These are phyloP conservation scores for Oncorhynchus mykiss DNA, from an alignment of 2,113 vertebrate species.

Conservation along the genomic window DNA sequence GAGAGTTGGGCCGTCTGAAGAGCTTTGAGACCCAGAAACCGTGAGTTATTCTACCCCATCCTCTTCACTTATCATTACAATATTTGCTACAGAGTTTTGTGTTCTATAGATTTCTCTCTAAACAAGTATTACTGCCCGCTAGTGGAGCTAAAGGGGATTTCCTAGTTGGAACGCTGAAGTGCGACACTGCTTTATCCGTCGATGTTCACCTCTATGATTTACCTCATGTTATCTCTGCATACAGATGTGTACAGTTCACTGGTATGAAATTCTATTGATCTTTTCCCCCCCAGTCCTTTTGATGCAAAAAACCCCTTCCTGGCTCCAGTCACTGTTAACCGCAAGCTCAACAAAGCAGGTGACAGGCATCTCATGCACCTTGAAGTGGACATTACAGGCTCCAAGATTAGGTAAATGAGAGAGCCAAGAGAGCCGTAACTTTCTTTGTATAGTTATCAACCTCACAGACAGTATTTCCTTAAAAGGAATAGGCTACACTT, in stretches of 20 bases:
- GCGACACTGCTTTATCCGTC: background rate
- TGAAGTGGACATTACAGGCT: constrained; percentile 90
- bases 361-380: constrained; percentile 94
- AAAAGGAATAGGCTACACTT: background rate
- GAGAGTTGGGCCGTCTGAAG: constrained; percentile 93
- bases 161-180: too few relatives aligned
- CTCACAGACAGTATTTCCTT: background rate
- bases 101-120: background rate
- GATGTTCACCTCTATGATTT: too few relatives aligned
- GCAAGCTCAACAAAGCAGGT: constrained; percentile 87
- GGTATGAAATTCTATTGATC: background rate
- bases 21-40: constrained; percentile 96
- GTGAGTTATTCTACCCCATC: constrained; percentile 75
- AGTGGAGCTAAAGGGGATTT: constrained; percentile 24
- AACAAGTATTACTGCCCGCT: constrained; percentile 27
- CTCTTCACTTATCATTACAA: background rate
- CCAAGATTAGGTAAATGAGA: constrained; percentile 91
- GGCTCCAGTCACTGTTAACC: constrained; percentile 84
- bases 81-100: background rate
- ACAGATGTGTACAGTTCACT: background rate
- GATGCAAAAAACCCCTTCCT: constrained; percentile 98
- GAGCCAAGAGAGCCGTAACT: background rate
- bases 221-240: too few relatives aligned
- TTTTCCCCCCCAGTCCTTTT: constrained; percentile 77
- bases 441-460: background rate